phyloP scores from a whole-genome alignment of 2,797 vertebrate genomes.

The Coracias cyanogaster region DNA sequence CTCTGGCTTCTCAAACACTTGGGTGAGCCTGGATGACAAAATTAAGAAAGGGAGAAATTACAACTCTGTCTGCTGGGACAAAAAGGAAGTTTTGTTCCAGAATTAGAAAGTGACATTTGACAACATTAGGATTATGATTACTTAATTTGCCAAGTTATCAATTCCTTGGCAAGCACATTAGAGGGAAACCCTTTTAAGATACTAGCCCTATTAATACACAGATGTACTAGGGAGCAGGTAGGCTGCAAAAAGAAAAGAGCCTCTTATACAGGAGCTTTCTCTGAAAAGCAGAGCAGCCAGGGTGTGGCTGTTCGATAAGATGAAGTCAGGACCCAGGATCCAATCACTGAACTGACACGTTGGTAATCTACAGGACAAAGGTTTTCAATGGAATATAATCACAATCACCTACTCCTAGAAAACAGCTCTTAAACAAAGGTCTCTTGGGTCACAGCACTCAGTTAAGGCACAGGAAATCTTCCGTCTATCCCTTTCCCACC shows the following conservation, averaged over 20 bases:
- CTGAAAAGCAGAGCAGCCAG: not conserved
- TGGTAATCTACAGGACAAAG: constrained; percentile 37
- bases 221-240: constrained; percentile 16
- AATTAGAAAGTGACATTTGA: not conserved
- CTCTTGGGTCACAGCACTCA: not conserved
- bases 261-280: not conserved
- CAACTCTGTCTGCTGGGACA: not conserved
- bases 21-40: not conserved
- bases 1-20: not conserved
- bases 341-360: not conserved
- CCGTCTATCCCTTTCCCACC: not conserved
- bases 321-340: not conserved
- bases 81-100: not conserved
- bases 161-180: not conserved
- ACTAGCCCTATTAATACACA: not conserved
- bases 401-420: not conserved
- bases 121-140: not conserved
- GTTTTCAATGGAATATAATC: constrained; percentile 12
- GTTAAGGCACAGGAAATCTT: not conserved
- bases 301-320: not conserved
- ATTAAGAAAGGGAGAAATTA: not conserved
- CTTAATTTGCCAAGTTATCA: not conserved
- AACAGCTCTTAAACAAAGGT: not conserved
- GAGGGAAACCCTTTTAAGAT: not conserved
- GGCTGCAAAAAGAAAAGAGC: not conserved